These are phyloP conservation scores for Falco peregrinus DNA, from an alignment of 2,797 vertebrate genomes.

Conservation along the genomic window DNA sequence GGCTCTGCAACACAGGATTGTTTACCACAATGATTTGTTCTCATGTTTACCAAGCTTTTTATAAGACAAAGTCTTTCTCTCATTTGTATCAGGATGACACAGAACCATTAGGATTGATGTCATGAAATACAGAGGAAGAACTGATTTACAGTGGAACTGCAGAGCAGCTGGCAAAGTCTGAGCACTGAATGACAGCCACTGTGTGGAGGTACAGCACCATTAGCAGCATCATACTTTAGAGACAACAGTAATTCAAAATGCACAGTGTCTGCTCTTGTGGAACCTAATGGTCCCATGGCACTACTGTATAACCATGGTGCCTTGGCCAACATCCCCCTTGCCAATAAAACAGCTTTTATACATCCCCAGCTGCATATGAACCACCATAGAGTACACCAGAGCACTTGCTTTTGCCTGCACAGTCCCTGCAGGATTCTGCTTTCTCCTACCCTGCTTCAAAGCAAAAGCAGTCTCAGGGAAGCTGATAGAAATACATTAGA, in stretches of 20 bases:
- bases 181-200: not conserved
- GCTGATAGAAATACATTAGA: not conserved
- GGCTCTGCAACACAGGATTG: not conserved
- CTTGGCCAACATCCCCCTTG: not conserved
- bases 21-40: not conserved
- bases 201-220: not conserved
- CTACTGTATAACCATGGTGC: not conserved
- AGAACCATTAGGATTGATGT: not conserved
- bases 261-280: not conserved
- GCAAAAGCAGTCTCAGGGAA: slow-evolving; percentile 6
- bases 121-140: not conserved
- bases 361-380: not conserved
- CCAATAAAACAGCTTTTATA: slow-evolving; percentile 2
- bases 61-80: not conserved
- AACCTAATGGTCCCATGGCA: not conserved
- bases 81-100: not conserved
- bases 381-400: slow-evolving; percentile 6
- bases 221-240: not conserved
- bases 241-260: not conserved
- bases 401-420: not conserved
- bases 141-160: not conserved
- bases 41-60: not conserved
- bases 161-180: not conserved
- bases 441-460: slow-evolving; percentile 6
- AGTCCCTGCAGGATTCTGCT: not conserved